phyloP scores from a whole-genome alignment of 1,140 invertebrate species.

The Eriosoma lanigerum region DNA sequence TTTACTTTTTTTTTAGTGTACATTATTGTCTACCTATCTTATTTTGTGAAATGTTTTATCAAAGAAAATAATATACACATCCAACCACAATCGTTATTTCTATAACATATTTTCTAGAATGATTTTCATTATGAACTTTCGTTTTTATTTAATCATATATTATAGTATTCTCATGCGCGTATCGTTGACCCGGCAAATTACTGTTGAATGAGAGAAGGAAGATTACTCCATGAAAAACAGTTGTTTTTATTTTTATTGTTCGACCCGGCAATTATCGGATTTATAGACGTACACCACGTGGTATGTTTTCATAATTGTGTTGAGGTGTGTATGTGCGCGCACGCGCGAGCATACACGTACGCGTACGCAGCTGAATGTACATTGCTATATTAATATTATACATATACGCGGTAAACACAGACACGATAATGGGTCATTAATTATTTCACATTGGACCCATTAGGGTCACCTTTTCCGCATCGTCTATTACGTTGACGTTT shows the following conservation, averaged over 20 bases:
- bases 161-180: not conserved
- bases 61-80: too few relatives aligned
- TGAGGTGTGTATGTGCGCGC: not conserved
- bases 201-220: not conserved
- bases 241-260: slow-evolving; percentile 42
- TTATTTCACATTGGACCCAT: slow-evolving; percentile 49
- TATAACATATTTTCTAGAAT: too few relatives aligned
- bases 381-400: not conserved
- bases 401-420: too few relatives aligned
- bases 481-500: slow-evolving; percentile 23
- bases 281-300: slow-evolving; percentile 29
- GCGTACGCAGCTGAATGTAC: not conserved
- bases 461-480: slow-evolving; percentile 50
- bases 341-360: not conserved
- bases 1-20: too few relatives aligned
- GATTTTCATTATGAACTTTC: not conserved
- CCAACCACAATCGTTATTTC: too few relatives aligned
- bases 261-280: not conserved
- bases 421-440: slow-evolving; percentile 47
- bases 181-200: not conserved
- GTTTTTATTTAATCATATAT: not conserved
- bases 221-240: slow-evolving; percentile 9
- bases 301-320: slow-evolving; percentile 35
- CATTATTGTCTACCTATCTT: too few relatives aligned
- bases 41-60: too few relatives aligned